Evolutionary conservation across 2,888 invertebrate species (phyloP).

Genomic region (Cremastinae sp.): DNA sequence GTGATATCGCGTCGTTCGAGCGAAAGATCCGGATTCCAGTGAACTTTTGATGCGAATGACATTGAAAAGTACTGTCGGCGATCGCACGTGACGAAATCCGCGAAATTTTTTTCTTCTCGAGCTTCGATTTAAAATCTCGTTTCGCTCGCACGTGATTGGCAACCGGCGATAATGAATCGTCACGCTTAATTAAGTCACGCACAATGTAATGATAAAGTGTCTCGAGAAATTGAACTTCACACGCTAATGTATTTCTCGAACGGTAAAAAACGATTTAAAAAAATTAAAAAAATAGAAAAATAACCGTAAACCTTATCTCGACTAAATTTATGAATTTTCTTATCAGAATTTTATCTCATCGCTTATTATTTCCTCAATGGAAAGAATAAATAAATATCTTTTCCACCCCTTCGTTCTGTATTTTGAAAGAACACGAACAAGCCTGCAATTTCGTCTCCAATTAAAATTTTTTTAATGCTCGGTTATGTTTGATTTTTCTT

Average conservation of each 20-base stretch:
- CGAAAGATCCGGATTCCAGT: constrained; percentile 59
- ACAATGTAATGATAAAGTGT: too few relatives aligned
- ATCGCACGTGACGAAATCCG: constrained; percentile 30
- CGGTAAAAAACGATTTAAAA: too few relatives aligned
- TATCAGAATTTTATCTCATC: too few relatives aligned
- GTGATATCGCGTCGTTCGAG: constrained; percentile 10
- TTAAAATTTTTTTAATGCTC: constrained; percentile 15
- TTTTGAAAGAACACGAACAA: not conserved
- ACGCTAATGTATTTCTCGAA: too few relatives aligned
- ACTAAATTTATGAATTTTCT: too few relatives aligned
- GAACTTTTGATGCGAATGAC: constrained; percentile 49
- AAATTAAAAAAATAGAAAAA: too few relatives aligned
- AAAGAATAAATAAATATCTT: not conserved
- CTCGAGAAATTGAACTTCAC: too few relatives aligned
- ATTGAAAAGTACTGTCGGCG: constrained; percentile 56
- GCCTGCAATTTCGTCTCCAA: not conserved
- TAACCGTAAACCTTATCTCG: too few relatives aligned
- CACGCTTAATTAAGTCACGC: constrained; percentile 47
- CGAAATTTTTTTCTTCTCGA: too few relatives aligned
- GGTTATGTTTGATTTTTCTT: constrained; percentile 12
- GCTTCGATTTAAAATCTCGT: too few relatives aligned
- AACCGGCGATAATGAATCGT: constrained; percentile 40
- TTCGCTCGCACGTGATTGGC: constrained; percentile 5
- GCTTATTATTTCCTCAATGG: too few relatives aligned
- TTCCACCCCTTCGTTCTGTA: not conserved